Conservation (phyloP, 2,888 invertebrate species). For the Polylopha cassiicola region DNA sequence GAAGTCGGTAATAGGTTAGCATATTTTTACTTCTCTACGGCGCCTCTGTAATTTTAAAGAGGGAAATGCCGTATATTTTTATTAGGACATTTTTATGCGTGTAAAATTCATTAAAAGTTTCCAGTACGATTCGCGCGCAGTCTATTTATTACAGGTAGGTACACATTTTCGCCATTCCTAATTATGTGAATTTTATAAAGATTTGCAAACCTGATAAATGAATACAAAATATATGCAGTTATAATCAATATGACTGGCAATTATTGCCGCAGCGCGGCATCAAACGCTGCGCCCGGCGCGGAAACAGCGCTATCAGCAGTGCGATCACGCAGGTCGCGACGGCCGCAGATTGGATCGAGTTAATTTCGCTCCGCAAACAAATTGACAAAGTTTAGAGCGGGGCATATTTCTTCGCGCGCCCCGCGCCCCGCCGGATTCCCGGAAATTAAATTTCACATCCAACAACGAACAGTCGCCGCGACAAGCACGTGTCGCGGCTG, state of each 20-base stretch:
- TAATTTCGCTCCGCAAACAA: constrained; percentile 78
- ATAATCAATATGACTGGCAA: constrained; percentile 2
- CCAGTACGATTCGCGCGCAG: too few species aligned
- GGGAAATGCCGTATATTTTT: constrained; percentile 43
- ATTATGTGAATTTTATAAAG: too few species aligned
- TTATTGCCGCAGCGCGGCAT: not conserved
- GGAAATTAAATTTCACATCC: constrained; percentile 78
- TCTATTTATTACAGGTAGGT: constrained; percentile 18
- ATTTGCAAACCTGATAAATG: too few species aligned
- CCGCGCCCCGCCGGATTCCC: constrained; percentile 66
- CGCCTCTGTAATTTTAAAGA: constrained; percentile 49
- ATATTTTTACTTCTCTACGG: constrained; percentile 63
- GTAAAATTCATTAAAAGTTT: constrained; percentile 30
- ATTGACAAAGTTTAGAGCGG: constrained; percentile 77
- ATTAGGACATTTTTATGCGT: constrained; percentile 34
- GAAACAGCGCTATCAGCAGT: constrained; percentile 49
- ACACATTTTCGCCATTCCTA: constrained; percentile 5
- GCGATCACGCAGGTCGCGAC: constrained; percentile 62
- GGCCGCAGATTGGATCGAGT: constrained; percentile 75
- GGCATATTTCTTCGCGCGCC: constrained; percentile 71
- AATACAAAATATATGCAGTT: too few species aligned
- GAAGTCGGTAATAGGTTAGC: constrained; percentile 62
- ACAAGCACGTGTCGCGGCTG: constrained; percentile 56
- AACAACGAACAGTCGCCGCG: constrained; percentile 64
- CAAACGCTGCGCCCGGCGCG: constrained; percentile 34